These are phyloP conservation scores for Tuta absoluta DNA, from an alignment of 2,888 invertebrate species.

Conservation along the genomic window DNA sequence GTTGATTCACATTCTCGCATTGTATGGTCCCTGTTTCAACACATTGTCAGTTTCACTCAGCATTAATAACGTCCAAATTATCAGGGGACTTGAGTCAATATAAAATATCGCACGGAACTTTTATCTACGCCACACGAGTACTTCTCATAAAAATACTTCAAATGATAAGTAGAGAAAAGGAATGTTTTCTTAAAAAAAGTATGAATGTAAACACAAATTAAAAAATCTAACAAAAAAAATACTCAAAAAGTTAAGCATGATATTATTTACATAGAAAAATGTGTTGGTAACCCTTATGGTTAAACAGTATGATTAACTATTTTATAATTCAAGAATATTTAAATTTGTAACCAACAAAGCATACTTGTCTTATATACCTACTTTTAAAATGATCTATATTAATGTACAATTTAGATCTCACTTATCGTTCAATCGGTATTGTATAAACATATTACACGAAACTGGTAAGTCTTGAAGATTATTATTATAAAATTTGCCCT, in stretches of 20 bases:
- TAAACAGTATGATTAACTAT: background rate
- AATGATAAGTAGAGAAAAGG: constrained; percentile 25
- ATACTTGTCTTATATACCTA: background rate
- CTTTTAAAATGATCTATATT: constrained; percentile 1
- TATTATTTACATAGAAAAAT: constrained; percentile 16
- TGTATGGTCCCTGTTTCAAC: constrained; percentile 38
- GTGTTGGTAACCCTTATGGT: constrained; percentile 15
- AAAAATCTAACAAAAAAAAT: background rate
- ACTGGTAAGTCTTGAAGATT: background rate
- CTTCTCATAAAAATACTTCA: constrained; percentile 22
- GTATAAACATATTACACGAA: background rate
- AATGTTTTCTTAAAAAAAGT: constrained; percentile 26
- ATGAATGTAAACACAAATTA: background rate
- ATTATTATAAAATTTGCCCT: background rate
- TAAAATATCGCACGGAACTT: constrained; percentile 31
- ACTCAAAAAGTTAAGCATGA: constrained; percentile 2
- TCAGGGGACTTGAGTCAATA: background rate
- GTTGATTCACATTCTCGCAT: constrained; percentile 24
- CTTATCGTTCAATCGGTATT: constrained; percentile 2
- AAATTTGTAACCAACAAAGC: background rate
- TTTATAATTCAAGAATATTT: background rate
- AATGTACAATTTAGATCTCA: constrained; percentile 12
- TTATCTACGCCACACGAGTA: constrained; percentile 22
- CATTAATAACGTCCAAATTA: background rate
- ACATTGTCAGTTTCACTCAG: constrained; percentile 21